A percentile compares a stretch with the other conserved stretches of the same genome.
Evolutionary conservation across 2,113 vertebrate species (phyloP).

Genomic region (Aphelocoma coerulescens): DNA sequence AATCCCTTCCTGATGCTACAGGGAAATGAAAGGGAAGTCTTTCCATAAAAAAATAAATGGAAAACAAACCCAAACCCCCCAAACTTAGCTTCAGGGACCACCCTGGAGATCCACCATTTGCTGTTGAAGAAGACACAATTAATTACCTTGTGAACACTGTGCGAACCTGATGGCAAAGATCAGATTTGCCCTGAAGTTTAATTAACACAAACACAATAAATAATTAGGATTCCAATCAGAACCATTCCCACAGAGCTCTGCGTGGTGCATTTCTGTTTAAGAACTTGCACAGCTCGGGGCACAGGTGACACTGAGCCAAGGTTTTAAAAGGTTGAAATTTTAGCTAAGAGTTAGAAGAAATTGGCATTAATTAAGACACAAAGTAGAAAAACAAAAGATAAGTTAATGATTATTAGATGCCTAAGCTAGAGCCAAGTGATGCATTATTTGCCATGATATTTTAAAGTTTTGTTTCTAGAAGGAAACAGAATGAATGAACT

Average conservation of each 20-base stretch:
- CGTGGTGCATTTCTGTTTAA: background rate
- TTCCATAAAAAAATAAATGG: background rate
- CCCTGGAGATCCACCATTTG: conserved; percentile 61
- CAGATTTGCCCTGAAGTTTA: conserved; percentile 73
- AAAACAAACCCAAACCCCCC: background rate
- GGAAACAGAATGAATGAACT: too few species aligned
- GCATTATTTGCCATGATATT: too few species aligned
- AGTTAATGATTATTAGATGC: too few species aligned
- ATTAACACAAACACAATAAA: conserved; percentile 68
- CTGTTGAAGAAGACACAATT: conserved; percentile 74
- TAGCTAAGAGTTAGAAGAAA: too few species aligned
- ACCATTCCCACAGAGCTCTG: background rate
- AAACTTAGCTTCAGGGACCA: conserved; percentile 28
- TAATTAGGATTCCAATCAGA: conserved; percentile 61
- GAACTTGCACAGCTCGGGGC: background rate
- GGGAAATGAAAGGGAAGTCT: background rate
- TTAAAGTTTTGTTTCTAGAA: too few species aligned
- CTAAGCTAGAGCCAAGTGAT: too few species aligned
- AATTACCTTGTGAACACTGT: conserved; percentile 73
- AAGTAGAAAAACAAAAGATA: too few species aligned
- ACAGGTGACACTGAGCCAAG: conserved; percentile 24
- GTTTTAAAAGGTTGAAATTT: too few species aligned
- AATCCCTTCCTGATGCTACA: conserved; percentile 1
- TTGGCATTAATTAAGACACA: too few species aligned
- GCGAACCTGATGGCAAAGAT: conserved; percentile 77